Evolutionary conservation across 2,797 vertebrate species (phyloP).

Genomic region (Cyclura pinguis): DNA sequence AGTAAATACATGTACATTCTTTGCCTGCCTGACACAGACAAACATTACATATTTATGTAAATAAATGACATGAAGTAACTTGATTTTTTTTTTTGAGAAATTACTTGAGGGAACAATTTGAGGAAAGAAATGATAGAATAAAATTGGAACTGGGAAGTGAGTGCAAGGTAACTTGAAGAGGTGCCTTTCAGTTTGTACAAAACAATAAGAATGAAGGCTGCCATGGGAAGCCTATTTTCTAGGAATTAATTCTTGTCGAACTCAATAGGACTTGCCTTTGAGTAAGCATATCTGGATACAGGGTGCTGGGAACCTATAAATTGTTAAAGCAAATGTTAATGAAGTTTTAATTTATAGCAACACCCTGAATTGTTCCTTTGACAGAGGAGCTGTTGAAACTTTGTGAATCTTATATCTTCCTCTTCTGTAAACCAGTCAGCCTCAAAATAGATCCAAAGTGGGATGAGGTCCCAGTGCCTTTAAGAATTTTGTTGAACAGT

Average conservation of each 20-base stretch:
- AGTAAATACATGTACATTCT: too few species aligned
- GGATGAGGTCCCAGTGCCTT: neutral
- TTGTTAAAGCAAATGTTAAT: neutral
- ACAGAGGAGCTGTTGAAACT: neutral
- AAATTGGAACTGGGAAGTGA: neutral
- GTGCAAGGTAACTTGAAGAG: neutral
- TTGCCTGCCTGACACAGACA: too few species aligned
- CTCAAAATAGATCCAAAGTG: neutral
- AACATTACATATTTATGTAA: too few species aligned
- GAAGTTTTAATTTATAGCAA: neutral
- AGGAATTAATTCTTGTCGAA: neutral
- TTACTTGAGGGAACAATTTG: neutral
- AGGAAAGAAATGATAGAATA: neutral
- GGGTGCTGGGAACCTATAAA: neutral
- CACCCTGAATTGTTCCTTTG: neutral
- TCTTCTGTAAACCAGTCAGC: neutral
- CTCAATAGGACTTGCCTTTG: neutral
- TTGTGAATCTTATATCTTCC: neutral
- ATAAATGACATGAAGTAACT: neutral
- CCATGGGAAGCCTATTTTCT: neutral
- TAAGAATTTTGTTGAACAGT: neutral
- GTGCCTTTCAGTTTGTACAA: neutral
- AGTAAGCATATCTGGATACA: neutral
- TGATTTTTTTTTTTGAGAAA: slow-evolving; percentile 7
- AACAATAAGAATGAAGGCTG: neutral